These are phyloP conservation scores for Drosophila serrata DNA, from an alignment of 1,140 invertebrate genomes.

Conservation along the genomic window DNA sequence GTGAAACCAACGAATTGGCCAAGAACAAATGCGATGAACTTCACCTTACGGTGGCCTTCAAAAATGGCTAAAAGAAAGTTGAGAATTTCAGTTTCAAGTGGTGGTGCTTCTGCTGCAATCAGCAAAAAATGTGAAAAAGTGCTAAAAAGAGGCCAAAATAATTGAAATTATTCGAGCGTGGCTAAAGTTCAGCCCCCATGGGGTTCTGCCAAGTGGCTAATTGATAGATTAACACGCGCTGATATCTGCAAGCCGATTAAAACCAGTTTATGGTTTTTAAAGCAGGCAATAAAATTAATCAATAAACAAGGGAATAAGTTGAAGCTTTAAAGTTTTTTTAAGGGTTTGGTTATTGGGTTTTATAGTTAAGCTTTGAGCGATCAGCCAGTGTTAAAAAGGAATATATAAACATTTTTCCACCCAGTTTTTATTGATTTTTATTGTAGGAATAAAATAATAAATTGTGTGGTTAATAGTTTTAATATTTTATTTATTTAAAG, in stretches of 20 bases:
- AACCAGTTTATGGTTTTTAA: conserved; percentile 31
- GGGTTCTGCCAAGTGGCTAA: conserved; percentile 24
- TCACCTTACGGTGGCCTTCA: conserved; percentile 54
- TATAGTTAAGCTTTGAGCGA: conserved; percentile 1
- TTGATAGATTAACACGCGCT: conserved; percentile 42
- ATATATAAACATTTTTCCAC: background rate
- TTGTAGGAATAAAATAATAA: background rate
- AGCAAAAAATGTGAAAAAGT: conserved; percentile 34
- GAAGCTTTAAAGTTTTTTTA: conserved; percentile 14
- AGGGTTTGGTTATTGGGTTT: conserved; percentile 19
- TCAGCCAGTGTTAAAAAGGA: background rate
- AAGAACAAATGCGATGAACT: conserved; percentile 65
- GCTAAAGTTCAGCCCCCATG: conserved; percentile 30
- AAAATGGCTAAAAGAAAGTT: conserved; percentile 47
- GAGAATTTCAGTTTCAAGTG: conserved; percentile 40
- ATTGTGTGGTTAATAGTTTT: too few species aligned
- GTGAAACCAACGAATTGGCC: conserved; percentile 27
- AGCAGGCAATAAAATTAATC: conserved; percentile 6
- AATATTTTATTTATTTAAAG: too few species aligned
- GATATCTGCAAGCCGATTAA: conserved; percentile 33
- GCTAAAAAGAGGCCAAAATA: conserved; percentile 15
- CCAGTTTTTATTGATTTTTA: conserved; percentile 1
- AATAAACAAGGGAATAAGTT: background rate
- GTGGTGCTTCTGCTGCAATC: conserved; percentile 30
- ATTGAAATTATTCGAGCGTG: conserved; percentile 39